Evolutionary conservation across 2,113 vertebrate genomes (phyloP).

Genomic region (Heloderma charlesbogerti): DNA sequence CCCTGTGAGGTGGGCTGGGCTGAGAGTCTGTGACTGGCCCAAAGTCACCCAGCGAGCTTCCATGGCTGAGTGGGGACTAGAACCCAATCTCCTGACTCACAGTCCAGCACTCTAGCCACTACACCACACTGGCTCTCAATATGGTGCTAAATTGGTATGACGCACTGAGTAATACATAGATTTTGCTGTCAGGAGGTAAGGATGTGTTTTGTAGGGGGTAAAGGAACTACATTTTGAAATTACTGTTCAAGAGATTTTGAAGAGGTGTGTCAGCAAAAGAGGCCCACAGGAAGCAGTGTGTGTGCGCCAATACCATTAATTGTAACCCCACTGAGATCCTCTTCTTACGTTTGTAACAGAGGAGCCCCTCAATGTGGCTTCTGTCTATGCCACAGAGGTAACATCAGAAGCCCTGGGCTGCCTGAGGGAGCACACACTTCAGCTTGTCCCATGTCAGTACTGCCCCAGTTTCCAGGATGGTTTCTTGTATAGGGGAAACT

Average conservation of each 20-base stretch:
- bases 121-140: too few species aligned
- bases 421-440: background rate
- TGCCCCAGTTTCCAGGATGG: background rate
- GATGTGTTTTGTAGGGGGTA: background rate
- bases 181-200: background rate
- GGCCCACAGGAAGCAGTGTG: background rate
- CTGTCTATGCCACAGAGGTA: background rate
- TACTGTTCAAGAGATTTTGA: background rate
- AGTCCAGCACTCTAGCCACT: too few species aligned
- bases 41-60: too few species aligned
- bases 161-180: background rate
- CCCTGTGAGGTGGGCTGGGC: too few species aligned
- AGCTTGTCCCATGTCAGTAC: background rate
- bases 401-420: background rate
- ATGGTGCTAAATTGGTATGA: background rate
- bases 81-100: too few species aligned
- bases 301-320: background rate
- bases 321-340: background rate
- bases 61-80: too few species aligned
- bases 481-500: background rate
- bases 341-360: background rate
- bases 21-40: too few species aligned
- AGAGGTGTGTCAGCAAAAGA: background rate
- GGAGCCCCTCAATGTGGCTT: background rate
- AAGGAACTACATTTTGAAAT: background rate